A percentile compares a stretch with the other conserved stretches of the same genome.
Evolutionary conservation across 2,797 vertebrate genomes (phyloP).

Genomic region (Cynopterus sphinx): DNA sequence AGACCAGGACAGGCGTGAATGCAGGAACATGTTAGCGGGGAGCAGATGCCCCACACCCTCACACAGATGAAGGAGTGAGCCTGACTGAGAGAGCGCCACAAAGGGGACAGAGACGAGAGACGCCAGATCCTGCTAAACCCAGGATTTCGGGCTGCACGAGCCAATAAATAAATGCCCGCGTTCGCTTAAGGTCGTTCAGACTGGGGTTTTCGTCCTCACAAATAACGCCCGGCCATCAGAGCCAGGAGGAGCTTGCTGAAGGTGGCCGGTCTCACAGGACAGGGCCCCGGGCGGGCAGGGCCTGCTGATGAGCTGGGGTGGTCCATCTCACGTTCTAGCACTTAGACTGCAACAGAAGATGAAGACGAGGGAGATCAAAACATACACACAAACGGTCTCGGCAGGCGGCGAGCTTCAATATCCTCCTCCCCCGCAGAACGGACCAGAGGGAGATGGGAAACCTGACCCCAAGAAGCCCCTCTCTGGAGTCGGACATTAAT

Average conservation of each 20-base stretch:
- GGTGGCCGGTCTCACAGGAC: not conserved
- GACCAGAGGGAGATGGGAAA: not conserved
- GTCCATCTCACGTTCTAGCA: not conserved
- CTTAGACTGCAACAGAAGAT: not conserved
- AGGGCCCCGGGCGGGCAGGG: too few relatives aligned
- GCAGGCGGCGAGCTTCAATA: not conserved
- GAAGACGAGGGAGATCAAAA: not conserved
- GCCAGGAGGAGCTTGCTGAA: not conserved
- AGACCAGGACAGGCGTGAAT: not conserved
- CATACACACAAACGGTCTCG: not conserved
- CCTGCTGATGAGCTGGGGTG: not conserved
- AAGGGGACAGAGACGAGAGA: not conserved
- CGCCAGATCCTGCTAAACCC: too few relatives aligned
- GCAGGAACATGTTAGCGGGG: fast-evolving
- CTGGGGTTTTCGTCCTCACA: not conserved
- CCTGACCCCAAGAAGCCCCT: not conserved
- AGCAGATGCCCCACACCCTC: not conserved
- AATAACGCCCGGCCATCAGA: not conserved
- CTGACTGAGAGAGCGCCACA: not conserved
- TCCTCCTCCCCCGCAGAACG: not conserved
- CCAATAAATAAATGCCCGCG: not conserved
- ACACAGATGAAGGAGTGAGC: fast-evolving
- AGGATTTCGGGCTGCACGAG: not conserved
- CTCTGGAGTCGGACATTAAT: slow-evolving; percentile 15
- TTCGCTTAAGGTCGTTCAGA: not conserved